Percentiles rank a stretch among this genome's conserved stretches.
phyloP scores from a whole-genome alignment of 2,888 invertebrate species.

The Thelaira solivaga region DNA sequence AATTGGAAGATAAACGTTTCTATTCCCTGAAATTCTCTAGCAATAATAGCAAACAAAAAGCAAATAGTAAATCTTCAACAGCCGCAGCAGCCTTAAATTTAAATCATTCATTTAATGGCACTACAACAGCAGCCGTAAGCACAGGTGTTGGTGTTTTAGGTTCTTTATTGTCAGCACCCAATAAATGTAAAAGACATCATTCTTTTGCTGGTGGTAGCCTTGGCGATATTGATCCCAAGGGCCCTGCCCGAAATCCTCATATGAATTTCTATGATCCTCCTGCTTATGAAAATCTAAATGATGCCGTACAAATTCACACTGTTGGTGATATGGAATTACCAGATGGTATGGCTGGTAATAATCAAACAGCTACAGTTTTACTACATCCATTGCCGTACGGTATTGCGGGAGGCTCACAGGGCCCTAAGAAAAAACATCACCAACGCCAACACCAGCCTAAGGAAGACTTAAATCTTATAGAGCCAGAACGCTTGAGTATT shows the following conservation, averaged over 20 bases:
- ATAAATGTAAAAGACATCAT: constrained; percentile 76
- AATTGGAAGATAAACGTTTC: constrained; percentile 74
- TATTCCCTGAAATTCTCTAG: constrained; percentile 75
- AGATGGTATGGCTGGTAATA: constrained; percentile 56
- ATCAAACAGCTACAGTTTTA: constrained; percentile 67
- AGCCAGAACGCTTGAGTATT: constrained; percentile 75
- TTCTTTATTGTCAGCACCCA: constrained; percentile 27
- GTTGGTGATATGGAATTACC: constrained; percentile 67
- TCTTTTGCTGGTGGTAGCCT: constrained; percentile 76
- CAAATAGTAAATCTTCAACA: constrained; percentile 38
- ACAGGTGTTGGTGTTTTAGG: constrained; percentile 47
- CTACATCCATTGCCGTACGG: constrained; percentile 67
- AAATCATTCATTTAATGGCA: constrained; percentile 58
- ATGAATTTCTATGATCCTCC: constrained; percentile 76
- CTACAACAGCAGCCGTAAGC: background rate
- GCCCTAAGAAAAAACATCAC: constrained; percentile 73
- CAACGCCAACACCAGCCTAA: constrained; percentile 75
- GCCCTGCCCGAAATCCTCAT: constrained; percentile 62
- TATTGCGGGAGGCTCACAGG: constrained; percentile 65
- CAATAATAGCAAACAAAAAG: constrained; percentile 62
- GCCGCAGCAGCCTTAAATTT: constrained; percentile 57
- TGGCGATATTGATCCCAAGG: constrained; percentile 73
- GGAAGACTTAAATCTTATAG: constrained; percentile 72
- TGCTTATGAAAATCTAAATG: constrained; percentile 82
- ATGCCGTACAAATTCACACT: constrained; percentile 81